Conservation (phyloP, 2,888 invertebrate species). For the Limnephilus marmoratus region DNA sequence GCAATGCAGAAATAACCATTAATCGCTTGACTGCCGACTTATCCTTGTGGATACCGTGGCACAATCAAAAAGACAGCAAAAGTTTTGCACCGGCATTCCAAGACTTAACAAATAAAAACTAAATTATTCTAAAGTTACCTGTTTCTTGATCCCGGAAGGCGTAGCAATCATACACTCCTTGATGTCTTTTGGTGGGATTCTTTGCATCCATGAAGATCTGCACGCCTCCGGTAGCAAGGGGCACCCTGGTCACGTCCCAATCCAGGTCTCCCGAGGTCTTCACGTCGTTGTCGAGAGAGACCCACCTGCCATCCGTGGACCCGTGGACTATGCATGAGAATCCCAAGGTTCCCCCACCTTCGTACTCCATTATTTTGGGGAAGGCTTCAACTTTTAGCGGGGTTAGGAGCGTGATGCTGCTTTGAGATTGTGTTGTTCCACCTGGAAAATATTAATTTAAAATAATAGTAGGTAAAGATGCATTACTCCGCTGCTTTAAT, state of each 20-base stretch:
- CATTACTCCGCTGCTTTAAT: background rate
- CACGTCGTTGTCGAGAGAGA: slow-evolving; percentile 15
- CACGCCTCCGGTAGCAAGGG: slow-evolving; percentile 24
- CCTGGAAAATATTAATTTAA: slow-evolving; percentile 68
- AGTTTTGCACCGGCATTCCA: too few species aligned
- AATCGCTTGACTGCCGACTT: too few species aligned
- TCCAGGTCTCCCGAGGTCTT: slow-evolving; percentile 5
- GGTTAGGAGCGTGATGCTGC: slow-evolving; percentile 68
- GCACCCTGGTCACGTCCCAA: slow-evolving; percentile 46
- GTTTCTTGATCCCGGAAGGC: slow-evolving; percentile 55
- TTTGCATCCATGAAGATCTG: slow-evolving; percentile 56
- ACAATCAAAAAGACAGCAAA: too few species aligned
- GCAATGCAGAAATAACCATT: background rate
- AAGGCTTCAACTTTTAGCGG: slow-evolving; percentile 70
- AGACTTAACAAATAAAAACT: too few species aligned
- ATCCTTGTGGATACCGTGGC: too few species aligned
- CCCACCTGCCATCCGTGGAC: slow-evolving; percentile 50
- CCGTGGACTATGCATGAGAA: slow-evolving; percentile 60
- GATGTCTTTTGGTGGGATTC: slow-evolving; percentile 53
- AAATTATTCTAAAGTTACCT: slow-evolving; percentile 32
- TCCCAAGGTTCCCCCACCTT: slow-evolving; percentile 47
- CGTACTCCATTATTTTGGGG: slow-evolving; percentile 60
- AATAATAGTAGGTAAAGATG: background rate
- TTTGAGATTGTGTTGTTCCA: slow-evolving; percentile 70
- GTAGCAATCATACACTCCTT: slow-evolving; percentile 59